Percentiles rank a stretch among this genome's conserved stretches.
phyloP scores from a whole-genome alignment of 2,113 vertebrate genomes.

The Pterocles burchelli region DNA sequence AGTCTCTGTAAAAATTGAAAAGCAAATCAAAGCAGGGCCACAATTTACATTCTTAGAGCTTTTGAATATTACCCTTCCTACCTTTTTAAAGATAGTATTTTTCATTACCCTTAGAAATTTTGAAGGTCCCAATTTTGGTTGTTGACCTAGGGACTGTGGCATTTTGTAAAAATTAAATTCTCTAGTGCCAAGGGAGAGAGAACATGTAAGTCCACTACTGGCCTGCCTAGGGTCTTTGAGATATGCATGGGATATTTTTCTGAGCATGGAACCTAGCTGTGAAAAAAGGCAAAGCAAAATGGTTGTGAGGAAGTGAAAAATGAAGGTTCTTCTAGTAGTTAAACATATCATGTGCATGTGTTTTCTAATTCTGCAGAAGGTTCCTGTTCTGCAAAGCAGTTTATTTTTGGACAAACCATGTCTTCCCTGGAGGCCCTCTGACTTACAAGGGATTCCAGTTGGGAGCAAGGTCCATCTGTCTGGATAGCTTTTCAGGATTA shows the following conservation, averaged over 20 bases:
- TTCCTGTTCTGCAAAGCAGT: constrained; percentile 34
- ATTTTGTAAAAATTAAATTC: not conserved
- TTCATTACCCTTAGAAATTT: not conserved
- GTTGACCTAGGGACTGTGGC: not conserved
- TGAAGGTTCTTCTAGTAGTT: constrained; percentile 6
- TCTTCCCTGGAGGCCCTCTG: not conserved
- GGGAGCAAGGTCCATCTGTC: not conserved
- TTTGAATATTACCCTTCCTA: not conserved
- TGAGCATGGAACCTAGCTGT: not conserved
- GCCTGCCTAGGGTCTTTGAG: not conserved
- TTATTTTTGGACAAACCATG: constrained; percentile 7
- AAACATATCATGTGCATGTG: not conserved
- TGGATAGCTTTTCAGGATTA: not conserved
- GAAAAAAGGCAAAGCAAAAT: not conserved
- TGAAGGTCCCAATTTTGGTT: not conserved
- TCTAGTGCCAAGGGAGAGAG: not conserved
- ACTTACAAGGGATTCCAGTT: not conserved
- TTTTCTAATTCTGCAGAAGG: constrained; percentile 16
- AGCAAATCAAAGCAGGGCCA: not conserved
- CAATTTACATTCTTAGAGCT: not conserved
- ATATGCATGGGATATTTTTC: not conserved
- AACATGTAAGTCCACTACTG: not conserved
- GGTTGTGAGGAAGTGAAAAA: constrained; percentile 32
- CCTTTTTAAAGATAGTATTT: not conserved
- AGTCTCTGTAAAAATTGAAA: not conserved